Evolutionary conservation across 35 echinoderm and acorn worm genomes (phyloP).

Genomic region (Apostichopus californicus): DNA sequence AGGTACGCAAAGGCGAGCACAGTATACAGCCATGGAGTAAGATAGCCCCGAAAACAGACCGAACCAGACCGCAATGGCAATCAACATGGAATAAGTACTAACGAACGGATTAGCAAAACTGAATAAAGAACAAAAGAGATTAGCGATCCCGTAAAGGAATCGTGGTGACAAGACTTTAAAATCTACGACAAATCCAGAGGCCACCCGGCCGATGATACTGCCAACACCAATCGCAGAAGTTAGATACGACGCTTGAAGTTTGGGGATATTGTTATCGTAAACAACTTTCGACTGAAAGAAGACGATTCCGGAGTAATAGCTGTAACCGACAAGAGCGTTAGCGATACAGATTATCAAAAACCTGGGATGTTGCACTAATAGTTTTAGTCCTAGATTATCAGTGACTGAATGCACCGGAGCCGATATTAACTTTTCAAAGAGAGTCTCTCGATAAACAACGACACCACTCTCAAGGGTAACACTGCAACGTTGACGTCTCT

Average conservation of each 20-base stretch:
- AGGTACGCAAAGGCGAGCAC: background rate
- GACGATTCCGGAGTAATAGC: constrained; percentile 13
- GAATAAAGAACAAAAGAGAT: constrained; percentile 29
- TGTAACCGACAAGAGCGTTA: constrained; percentile 21
- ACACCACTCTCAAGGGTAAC: constrained; percentile 14
- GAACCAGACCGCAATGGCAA: constrained; percentile 37
- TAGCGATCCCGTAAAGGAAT: constrained; percentile 13
- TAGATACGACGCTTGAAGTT: constrained; percentile 14
- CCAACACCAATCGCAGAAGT: constrained; percentile 33
- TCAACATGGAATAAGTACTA: constrained; percentile 10
- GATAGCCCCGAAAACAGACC: constrained; percentile 32
- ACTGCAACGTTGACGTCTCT: background rate
- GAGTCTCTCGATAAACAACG: background rate
- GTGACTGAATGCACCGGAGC: background rate
- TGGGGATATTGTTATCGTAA: constrained; percentile 12
- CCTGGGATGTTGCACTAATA: constrained; percentile 1
- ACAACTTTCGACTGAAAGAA: constrained; percentile 41
- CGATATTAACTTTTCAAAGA: background rate
- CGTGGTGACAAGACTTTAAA: constrained; percentile 1
- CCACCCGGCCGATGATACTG: constrained; percentile 19
- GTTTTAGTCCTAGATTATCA: constrained; percentile 19
- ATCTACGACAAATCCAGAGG: constrained; percentile 5
- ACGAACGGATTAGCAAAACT: constrained; percentile 46
- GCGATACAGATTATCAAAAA: constrained; percentile 22
- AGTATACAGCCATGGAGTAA: constrained; percentile 4